Evolutionary conservation across 2,113 vertebrate species (phyloP), one percentile per base, ranked within the genome.

Genomic region (Elachura formosa): DNA sequence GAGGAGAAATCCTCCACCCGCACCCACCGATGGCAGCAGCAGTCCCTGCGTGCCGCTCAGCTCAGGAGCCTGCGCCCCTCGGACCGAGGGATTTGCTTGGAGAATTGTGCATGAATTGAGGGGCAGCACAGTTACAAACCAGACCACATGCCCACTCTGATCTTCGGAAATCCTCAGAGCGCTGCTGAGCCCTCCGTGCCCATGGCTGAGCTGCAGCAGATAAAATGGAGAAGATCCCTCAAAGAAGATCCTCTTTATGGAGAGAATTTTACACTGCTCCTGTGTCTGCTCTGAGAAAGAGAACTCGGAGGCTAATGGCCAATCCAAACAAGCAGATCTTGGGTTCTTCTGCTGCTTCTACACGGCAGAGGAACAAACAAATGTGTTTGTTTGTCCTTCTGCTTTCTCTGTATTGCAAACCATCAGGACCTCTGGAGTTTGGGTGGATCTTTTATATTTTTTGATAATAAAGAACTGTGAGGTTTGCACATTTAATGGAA

Each of bases 1-100:
- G 56, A 63, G 58, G 6, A 80, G 81, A 79, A 74, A 56, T 24
- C 46, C 67, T 71, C 31, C 2, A 1, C 13, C 40, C 77, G 73
- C 59, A 2, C 24, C 4, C 23, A 0, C 2, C 0, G 5, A 7
- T 6, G 73, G 22, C 59, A 31, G 16, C 49, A 38, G 59, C 15
- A 54, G 74, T 48, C 5, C 9, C 74, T 28, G 49, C 40, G 36
- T 31, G 46, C 52, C 15, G 5, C 21, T 76, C 81, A 11, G 0
- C 55, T 21, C 18, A 4, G 58, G 33, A 31, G 19, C 2, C 68
- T 67, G 2, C 67, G 20, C 19, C 2, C 33, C 66, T 49, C 5
- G 4, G 31, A 10, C 46, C 0, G n/a, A 38, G 59, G 49, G 1
- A 6, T 78, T 72, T 68, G 26, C 48, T 33, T 13, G 29, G 26